A percentile compares a stretch with the other conserved stretches of the same genome.
These are phyloP conservation scores for Petrocephalus schoutedeni DNA, from an alignment of 2,797 vertebrate species.

Conservation along the genomic window DNA sequence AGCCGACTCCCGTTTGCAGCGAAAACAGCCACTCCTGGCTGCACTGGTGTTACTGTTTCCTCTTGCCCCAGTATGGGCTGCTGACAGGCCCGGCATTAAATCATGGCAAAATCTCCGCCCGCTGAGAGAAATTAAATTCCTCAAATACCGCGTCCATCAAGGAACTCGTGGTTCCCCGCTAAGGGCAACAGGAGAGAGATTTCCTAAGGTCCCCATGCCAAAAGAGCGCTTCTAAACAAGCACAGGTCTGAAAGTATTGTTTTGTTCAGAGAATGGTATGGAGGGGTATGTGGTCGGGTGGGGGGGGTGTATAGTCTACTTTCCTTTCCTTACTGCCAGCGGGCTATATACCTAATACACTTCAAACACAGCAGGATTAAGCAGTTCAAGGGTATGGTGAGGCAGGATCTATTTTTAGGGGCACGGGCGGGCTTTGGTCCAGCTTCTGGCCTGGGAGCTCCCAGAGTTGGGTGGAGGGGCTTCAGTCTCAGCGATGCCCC, in stretches of 20 bases:
- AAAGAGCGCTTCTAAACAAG: not conserved
- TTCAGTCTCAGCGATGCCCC: not conserved
- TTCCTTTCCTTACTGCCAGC: not conserved
- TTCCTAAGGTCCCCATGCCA: not conserved
- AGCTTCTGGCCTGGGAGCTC: not conserved
- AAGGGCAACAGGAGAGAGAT: conserved; percentile 2
- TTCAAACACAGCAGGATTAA: not conserved
- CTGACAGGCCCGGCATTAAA: not conserved
- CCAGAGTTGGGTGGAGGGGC: not conserved
- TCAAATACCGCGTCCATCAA: not conserved
- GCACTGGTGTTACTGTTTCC: not conserved
- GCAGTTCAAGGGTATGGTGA: not conserved
- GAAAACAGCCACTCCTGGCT: not conserved
- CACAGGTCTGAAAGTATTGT: not conserved
- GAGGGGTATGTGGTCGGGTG: not conserved
- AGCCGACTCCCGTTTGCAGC: not conserved
- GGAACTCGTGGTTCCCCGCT: not conserved
- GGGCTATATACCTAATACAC: not conserved
- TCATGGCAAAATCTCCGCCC: not conserved
- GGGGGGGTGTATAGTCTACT: not conserved
- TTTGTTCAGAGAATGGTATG: not conserved
- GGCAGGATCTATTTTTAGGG: not conserved
- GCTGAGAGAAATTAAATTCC: conserved; percentile 16
- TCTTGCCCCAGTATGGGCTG: not conserved
- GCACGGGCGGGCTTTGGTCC: not conserved